Base-by-base conservation (phyloP, 2,888 invertebrate genomes). In the Pyrochroa serraticornis region DNA sequence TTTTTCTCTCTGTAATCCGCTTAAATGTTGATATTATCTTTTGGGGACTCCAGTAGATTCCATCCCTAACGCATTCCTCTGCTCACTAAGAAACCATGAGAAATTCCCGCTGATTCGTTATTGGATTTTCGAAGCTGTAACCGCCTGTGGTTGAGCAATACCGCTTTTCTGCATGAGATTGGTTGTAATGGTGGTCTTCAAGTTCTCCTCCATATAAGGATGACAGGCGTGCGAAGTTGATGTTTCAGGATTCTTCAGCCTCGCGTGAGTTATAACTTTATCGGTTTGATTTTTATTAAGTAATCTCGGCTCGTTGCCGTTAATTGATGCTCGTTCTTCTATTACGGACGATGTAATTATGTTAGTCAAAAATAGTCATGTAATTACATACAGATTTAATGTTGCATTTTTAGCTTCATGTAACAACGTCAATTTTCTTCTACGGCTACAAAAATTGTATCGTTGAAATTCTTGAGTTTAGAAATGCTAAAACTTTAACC, bases 291-390 rank as follows among this genome's bases (percentile, higher is more conserved):
- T 53, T 53, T 53, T 53, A 39, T 41, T 39, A 46, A 33, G 41
- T 34, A 53, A 53, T 52, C 44, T 45, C 37, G 32, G 31, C 36
- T 44, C 52, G 44, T 52, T 52, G 44, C 53, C 46, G 34, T 53
- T 53, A 53, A 53, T 53, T 46, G 46, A 35, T 46, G 45, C 22
- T 13, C 38, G 51, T 45, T 38, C 10, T 10, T 48, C 6, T 37
- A 10, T 38, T 45, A 45, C 44, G 44, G 38, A 9, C 44, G 31
- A 7, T 33, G 41, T 53, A 53, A 53, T 53, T 53, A 53, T 36
- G 46, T 33, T 13, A 39, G 31, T 46, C 53, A 45, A 53, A 53
- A 53, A 53, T 46, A 34, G 22, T 5, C 22, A 22, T 5, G 22
- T 22, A 22, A 22, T 22, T 3, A 22, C 22, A 22, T 22, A 22